Conservation (phyloP, 2,888 invertebrate species). For the Laothoe populi region DNA sequence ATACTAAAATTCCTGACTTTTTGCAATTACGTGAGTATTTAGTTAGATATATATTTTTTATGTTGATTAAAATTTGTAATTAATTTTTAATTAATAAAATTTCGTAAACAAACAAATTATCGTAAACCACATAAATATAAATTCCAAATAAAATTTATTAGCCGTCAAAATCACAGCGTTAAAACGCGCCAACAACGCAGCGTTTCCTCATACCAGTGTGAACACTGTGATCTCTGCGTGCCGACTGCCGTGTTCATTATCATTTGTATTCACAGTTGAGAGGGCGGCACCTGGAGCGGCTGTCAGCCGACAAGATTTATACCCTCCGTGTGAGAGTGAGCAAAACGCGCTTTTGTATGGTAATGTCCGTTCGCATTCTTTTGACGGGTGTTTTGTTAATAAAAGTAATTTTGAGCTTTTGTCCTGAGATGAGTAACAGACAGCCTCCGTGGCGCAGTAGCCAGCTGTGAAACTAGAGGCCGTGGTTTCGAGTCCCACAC, state of each 20-base stretch:
- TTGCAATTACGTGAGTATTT: too few species aligned
- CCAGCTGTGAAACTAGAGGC: too few species aligned
- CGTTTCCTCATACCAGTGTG: conserved; percentile 37
- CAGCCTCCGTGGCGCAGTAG: too few species aligned
- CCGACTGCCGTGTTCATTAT: conserved; percentile 67
- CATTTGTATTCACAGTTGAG: conserved; percentile 72
- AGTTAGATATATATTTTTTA: too few species aligned
- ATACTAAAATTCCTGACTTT: too few species aligned
- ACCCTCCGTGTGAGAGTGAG: conserved; percentile 56
- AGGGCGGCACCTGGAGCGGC: conserved; percentile 67
- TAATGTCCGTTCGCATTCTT: conserved; percentile 54
- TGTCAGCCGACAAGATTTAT: conserved; percentile 74
- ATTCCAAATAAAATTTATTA: background rate
- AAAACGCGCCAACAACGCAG: conserved; percentile 14
- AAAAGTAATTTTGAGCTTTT: conserved; percentile 10
- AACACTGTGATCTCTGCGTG: conserved; percentile 42
- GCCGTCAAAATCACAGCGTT: conserved; percentile 18
- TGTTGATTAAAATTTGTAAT: too few species aligned
- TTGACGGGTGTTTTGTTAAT: conserved; percentile 30
- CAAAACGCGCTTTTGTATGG: conserved; percentile 71
- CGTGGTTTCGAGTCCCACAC: too few species aligned
- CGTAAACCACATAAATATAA: too few species aligned
- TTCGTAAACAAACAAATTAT: too few species aligned
- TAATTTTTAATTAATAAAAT: too few species aligned
- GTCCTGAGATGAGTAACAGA: background rate